These are phyloP conservation scores for Nerophis ophidion DNA, from an alignment of 2,113 vertebrate genomes.

Conservation along the genomic window DNA sequence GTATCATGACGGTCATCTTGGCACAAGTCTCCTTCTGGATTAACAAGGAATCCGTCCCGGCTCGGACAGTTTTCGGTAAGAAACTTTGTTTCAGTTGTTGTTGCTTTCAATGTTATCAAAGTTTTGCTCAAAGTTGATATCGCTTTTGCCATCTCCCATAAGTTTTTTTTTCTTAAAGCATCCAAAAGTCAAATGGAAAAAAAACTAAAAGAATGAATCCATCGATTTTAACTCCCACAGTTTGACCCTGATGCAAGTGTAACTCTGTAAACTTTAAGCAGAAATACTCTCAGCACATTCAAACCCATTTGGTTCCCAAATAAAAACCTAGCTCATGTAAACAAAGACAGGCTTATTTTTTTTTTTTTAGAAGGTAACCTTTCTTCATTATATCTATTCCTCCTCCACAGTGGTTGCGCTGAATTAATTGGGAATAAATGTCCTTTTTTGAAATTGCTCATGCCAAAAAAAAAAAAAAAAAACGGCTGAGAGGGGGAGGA, in stretches of 20 bases:
- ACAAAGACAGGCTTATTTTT: constrained; percentile 21
- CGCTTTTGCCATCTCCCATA: background rate
- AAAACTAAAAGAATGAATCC: constrained; percentile 5
- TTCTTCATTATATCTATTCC: constrained; percentile 31
- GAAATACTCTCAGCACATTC: background rate
- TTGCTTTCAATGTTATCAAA: background rate
- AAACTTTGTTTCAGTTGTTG: constrained; percentile 17
- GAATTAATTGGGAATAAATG: constrained; percentile 53
- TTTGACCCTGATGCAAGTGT: constrained; percentile 11
- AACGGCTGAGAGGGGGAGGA: constrained; percentile 37
- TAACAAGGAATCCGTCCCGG: constrained; percentile 95
- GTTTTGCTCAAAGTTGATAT: constrained; percentile 4
- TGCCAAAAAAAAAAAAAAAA: constrained; percentile 20
- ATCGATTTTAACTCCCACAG: constrained; percentile 36
- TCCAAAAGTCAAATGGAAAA: constrained; percentile 9
- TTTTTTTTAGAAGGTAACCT: constrained; percentile 12
- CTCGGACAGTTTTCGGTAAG: constrained; percentile 94
- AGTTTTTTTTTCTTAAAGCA: constrained; percentile 10
- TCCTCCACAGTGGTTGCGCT: constrained; percentile 29
- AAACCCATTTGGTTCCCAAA: background rate
- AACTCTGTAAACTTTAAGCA: constrained; percentile 27
- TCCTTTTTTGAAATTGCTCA: constrained; percentile 51
- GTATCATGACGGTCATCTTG: constrained; percentile 95
- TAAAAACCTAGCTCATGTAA: constrained; percentile 2
- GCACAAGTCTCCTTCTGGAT: constrained; percentile 98